Conservation (phyloP, 2,113 vertebrate species). For the Oryzias javanicus region DNA sequence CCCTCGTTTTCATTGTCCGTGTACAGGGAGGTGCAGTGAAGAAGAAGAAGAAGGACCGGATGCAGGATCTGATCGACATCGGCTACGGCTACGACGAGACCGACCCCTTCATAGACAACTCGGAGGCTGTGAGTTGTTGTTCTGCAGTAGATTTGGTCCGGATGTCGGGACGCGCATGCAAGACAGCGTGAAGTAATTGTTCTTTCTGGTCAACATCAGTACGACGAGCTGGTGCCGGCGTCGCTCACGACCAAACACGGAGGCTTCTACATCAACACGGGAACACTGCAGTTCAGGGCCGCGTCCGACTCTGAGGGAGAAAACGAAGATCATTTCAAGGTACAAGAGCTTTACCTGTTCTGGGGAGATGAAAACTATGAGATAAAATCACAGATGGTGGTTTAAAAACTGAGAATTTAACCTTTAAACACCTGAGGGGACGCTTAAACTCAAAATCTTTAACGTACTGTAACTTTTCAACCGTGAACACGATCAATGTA, state of each 20-base stretch:
- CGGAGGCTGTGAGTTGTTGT: conserved; percentile 89
- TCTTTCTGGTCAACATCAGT: conserved; percentile 49
- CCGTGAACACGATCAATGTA: too few relatives aligned
- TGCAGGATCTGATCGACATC: conserved; percentile 98
- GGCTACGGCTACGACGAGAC: conserved; percentile 97
- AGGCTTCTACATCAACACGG: conserved; percentile 99
- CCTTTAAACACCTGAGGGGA: too few relatives aligned
- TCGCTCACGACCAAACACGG: conserved; percentile 96
- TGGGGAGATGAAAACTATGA: too few relatives aligned
- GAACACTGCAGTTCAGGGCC: conserved; percentile 94
- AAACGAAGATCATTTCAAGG: conserved; percentile 86
- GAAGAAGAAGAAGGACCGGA: conserved; percentile 92
- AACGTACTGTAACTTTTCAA: too few relatives aligned
- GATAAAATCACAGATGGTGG: too few relatives aligned
- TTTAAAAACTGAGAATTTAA: too few relatives aligned
- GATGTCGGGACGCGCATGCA: neutral
- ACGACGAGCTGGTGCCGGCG: conserved; percentile 96
- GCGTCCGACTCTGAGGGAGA: conserved; percentile 95
- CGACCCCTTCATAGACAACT: conserved; percentile 98
- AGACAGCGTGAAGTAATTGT: neutral
- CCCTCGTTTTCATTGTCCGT: too few relatives aligned
- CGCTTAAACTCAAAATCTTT: too few relatives aligned
- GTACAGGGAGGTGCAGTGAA: conserved; percentile 80
- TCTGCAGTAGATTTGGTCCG: too few relatives aligned
- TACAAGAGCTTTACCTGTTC: conserved; percentile 48